These are phyloP conservation scores for Serilophus lunatus DNA, from an alignment of 2,113 vertebrate genomes.

Conservation along the genomic window DNA sequence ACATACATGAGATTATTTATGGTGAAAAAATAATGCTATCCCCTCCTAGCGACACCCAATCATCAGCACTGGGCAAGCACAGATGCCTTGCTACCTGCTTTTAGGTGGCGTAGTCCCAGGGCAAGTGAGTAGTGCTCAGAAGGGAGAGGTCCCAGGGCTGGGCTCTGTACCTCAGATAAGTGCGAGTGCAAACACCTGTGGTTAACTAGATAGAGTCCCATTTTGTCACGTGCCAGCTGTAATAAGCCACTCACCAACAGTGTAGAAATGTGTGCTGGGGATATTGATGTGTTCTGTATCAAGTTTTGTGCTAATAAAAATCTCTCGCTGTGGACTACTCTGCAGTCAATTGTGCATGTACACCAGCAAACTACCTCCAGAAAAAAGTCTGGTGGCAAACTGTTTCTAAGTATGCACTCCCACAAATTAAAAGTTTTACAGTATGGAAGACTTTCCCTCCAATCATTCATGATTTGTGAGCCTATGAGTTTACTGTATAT, in stretches of 20 bases:
- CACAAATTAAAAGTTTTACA: background rate
- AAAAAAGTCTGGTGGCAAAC: background rate
- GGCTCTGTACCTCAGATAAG: background rate
- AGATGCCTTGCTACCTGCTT: background rate
- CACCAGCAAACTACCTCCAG: background rate
- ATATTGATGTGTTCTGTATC: fast-evolving
- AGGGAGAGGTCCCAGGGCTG: background rate
- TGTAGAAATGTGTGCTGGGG: fast-evolving
- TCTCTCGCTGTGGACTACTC: fast-evolving
- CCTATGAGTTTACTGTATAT: background rate
- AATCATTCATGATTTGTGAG: background rate
- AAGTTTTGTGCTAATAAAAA: background rate
- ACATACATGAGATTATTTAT: background rate
- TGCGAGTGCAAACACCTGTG: background rate
- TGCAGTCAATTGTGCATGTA: background rate
- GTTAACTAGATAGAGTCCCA: background rate
- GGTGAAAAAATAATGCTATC: background rate
- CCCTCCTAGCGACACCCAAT: fast-evolving
- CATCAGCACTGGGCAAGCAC: background rate
- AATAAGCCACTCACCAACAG: background rate
- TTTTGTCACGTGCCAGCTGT: background rate
- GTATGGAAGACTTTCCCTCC: background rate
- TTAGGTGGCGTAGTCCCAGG: background rate
- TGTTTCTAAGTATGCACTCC: fast-evolving
- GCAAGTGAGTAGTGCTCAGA: background rate